Conservation (phyloP, 2,888 invertebrate species). For the Eilema depressum region DNA sequence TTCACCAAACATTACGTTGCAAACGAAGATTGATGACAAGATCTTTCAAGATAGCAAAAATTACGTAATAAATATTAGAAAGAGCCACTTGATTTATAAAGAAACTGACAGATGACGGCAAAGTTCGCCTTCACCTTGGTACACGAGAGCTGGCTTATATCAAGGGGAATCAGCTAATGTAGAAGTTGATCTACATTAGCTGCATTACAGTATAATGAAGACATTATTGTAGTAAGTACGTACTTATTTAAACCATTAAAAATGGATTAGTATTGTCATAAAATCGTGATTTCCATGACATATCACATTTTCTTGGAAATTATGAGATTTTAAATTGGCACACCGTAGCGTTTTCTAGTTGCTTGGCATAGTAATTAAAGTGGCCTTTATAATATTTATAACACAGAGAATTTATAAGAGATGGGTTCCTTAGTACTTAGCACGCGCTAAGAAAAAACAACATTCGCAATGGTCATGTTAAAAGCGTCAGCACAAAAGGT, state of each 20-base stretch:
- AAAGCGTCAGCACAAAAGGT: slow-evolving; percentile 48
- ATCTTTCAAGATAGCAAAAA: slow-evolving; percentile 28
- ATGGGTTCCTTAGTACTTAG: slow-evolving; percentile 1
- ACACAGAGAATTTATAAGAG: slow-evolving; percentile 13
- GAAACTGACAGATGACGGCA: slow-evolving; percentile 72
- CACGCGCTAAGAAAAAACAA: slow-evolving; percentile 25
- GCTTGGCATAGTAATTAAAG: slow-evolving; percentile 22
- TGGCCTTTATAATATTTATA: slow-evolving; percentile 19
- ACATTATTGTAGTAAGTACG: not conserved
- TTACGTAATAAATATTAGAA: slow-evolving; percentile 49
- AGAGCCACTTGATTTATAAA: slow-evolving; percentile 73
- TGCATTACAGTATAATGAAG: not conserved
- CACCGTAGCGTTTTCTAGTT: not conserved
- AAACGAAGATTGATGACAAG: slow-evolving; percentile 17
- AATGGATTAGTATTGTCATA: not conserved
- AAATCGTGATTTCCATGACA: not conserved
- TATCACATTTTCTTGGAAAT: not conserved
- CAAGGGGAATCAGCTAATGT: slow-evolving; percentile 69
- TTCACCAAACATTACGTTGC: not conserved
- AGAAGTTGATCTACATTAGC: too few species aligned
- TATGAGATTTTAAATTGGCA: not conserved
- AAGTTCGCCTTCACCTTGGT: slow-evolving; percentile 83
- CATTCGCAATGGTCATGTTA: slow-evolving; percentile 39
- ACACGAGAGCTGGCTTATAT: slow-evolving; percentile 73
- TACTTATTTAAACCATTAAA: not conserved